Conservation (phyloP, 2,888 invertebrate genomes). For the Erpobdella octoculata region DNA sequence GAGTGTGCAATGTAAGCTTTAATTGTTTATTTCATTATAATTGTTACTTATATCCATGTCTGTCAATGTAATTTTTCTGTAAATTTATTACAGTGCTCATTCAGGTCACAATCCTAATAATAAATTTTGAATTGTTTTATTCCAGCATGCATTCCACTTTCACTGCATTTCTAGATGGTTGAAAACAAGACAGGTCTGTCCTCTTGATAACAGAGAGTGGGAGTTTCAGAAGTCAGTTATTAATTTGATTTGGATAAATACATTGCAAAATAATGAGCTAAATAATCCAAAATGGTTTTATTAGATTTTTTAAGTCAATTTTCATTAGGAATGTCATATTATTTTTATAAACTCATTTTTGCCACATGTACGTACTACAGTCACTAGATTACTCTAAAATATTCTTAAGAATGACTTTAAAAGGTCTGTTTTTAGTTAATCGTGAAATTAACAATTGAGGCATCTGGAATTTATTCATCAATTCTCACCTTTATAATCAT, state of each 20-base stretch:
- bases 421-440: too few species aligned
- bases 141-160: conserved; percentile 95
- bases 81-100: background rate
- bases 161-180: conserved; percentile 99
- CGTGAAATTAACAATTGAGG: too few species aligned
- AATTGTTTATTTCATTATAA: background rate
- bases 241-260: background rate
- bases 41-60: background rate
- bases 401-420: too few species aligned
- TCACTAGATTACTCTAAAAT: too few species aligned
- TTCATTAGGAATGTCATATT: too few species aligned
- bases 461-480: too few species aligned
- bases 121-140: background rate
- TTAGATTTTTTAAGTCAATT: background rate
- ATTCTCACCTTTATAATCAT: background rate
- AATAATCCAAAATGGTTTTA: background rate
- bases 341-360: too few species aligned
- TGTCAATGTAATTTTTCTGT: background rate
- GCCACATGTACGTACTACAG: too few species aligned
- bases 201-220: conserved; percentile 98
- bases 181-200: conserved; percentile 98
- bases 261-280: background rate
- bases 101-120: background rate
- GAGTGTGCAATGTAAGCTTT: conserved; percentile 81
- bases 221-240: conserved; percentile 87